Evolutionary conservation across 2,888 invertebrate species (phyloP), one percentile per base, ranked within the genome.

Genomic region (Drosophila mayaguana): DNA sequence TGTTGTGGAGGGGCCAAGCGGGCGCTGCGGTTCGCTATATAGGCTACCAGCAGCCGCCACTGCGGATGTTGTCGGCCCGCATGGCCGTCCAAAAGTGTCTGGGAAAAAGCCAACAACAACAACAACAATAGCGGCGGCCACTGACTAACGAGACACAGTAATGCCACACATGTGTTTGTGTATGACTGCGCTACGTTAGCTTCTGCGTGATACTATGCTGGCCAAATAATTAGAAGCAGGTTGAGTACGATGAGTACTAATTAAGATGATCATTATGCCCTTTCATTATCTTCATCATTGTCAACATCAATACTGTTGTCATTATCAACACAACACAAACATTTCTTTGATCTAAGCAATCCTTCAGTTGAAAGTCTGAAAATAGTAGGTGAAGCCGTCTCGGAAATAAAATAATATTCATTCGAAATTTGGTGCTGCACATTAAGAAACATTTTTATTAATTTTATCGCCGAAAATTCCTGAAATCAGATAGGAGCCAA

Each of bases 121-220:
- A 57, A 63, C 57, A 67, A 45, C 65, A 74, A 66, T 64, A 77
- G 60, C 68, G 72, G 9, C 28, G 18, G 28, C 63, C 68, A 63
- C 57, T 57, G 78, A 77, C 86, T 75, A 86, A 86, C 89, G 81
- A 86, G 83, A 75, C 63, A 69, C 72, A 60, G 80, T 78, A 72
- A 86, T 80, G 61, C 69, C 16, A 57, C 64, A 65, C 65, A 75
- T 46, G 28, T 40, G 45, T 22, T 12, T 59, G 20, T 34, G 50
- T 55, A 36, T 57, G 20, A 42, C 43, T 51, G 38, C 43, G 18
- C 16, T 28, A n/a, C 48, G 62, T n/a, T 34, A 16, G 71, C 48
- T 32, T 20, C 34, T 51, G 34, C 36, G 42, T 20, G 16, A 14
- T 9, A 74, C 78, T 65, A 34, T 51, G 20, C 36, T 4, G 25